A percentile compares a stretch with the other conserved stretches of the same genome.
These are phyloP conservation scores for pig (Sus scrofa) DNA, from an alignment of 2,113 vertebrate genomes.

Conservation along the genomic window T2T-Sscrofa CM000817.6:151359501-151360000, in stretches of 20 bases:
- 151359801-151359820: not conserved
- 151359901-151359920: no score
- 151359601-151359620: not conserved
- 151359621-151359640: not conserved
- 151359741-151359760: not conserved
- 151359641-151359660: not conserved
- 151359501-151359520: accelerated
- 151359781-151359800: not conserved
- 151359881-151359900: no score
- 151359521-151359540: not conserved
- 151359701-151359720: not conserved
- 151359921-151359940: no score
- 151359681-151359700: not conserved
- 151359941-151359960: no score
- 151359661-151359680: not conserved
- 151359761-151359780: not conserved
- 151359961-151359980: no score
- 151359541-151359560: not conserved
- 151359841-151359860: no score
- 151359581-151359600: not conserved
- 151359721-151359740: not conserved
- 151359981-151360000: no score
- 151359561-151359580: not conserved
- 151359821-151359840: not conserved
- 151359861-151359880: no score